Base-by-base conservation (phyloP, 2,888 invertebrate species). In the Luffia ferchaultella region DNA sequence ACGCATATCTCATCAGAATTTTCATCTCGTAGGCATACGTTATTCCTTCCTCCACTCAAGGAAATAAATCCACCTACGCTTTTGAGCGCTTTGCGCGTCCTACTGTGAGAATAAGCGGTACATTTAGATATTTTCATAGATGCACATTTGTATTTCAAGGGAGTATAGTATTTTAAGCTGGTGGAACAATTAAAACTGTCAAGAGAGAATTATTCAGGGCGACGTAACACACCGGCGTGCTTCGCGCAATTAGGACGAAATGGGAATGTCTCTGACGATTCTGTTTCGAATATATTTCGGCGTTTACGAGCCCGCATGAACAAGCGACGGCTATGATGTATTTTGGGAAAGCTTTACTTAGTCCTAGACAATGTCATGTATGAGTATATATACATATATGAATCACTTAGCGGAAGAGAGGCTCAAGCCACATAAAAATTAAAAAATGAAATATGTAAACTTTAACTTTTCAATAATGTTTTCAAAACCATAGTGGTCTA, bases 191-290 rank as follows among this genome's bases (percentile, higher is more conserved):
- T 52, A 52, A 52, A 52, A 49, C 52, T 52, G 52, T 52, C 52
- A 45, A 17, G 46, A 18, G 49, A 48, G 52, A 49, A 49, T 49
- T 52, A 52, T 52, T 49, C 49, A 52, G 47, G 18, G 46, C 49
- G 42, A n/a, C 49, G 43, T 16, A 16, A 43, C 20, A n/a, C 19
- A 20, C n/a, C 18, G 16, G 42, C 77, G 86, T 82, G 85, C 61
- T 67, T 71, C 62, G 90, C 94, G 67, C 42, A 50, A 50, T 50
- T 50, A 46, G 45, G 20, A n/a, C 16, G 45, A 19, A 20, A 45
- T 44, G 45, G 49, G 45, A 45, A 45, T 45, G 44, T 49, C 30
- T 49, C 49, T 42, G 40, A 7, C 42, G 49, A 17, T 20, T 30
- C 16, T 43, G 20, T 43, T 49, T 42, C 20, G 49, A 43, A 2